A percentile compares a stretch with the other conserved stretches of the same genome.
Conservation (phyloP, 2,113 vertebrate genomes). For the Microtus oregoni region DNA sequence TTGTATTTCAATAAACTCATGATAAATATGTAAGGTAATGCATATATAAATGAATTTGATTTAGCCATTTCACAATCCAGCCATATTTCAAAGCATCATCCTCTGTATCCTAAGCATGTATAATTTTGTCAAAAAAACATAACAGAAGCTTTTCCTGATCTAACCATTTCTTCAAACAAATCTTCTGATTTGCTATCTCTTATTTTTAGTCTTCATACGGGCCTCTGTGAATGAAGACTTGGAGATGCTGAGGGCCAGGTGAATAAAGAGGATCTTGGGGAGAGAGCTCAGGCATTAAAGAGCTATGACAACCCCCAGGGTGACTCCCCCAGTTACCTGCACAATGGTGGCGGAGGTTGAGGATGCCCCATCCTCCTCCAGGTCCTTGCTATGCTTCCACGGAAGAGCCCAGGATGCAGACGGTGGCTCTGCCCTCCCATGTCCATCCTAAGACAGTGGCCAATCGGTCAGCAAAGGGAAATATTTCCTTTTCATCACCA, state of each 20-base stretch:
- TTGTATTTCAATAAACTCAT: not conserved
- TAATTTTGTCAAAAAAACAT: not conserved
- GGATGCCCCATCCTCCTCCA: constrained; percentile 79
- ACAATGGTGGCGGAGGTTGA: constrained; percentile 85
- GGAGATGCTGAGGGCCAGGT: not conserved
- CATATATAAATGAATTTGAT: not conserved
- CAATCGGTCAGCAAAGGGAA: constrained; percentile 66
- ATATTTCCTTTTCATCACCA: not conserved
- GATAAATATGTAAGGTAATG: not conserved
- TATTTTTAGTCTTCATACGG: not conserved
- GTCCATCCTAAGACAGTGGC: constrained; percentile 81
- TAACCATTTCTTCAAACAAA: not conserved
- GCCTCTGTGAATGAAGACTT: not conserved
- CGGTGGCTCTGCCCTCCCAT: constrained; percentile 57
- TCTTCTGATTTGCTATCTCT: not conserved
- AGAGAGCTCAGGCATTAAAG: too few relatives aligned
- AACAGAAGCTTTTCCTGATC: not conserved
- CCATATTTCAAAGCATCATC: not conserved
- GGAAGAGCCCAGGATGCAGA: constrained; percentile 60
- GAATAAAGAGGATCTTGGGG: not conserved
- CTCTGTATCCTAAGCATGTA: not conserved
- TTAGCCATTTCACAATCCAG: not conserved
- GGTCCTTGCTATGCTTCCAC: constrained; percentile 61
- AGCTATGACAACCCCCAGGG: accelerated
- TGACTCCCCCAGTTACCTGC: constrained; percentile 50